Base-by-base conservation (phyloP, 2,113 vertebrate genomes). In the Parotia lawesii region DNA sequence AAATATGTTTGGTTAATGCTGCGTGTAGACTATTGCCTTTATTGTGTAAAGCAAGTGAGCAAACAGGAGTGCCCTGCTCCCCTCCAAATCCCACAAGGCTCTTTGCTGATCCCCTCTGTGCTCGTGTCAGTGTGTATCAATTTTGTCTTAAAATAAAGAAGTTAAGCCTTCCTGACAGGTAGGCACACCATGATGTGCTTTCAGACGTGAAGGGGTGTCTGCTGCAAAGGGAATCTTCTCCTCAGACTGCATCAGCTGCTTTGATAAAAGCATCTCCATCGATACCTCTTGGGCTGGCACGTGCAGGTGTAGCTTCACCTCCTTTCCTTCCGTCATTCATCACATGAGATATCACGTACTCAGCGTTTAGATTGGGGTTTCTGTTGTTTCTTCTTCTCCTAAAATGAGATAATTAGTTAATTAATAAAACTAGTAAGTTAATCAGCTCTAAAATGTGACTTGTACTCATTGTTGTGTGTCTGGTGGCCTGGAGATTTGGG, bases 381-480 rank as follows among this genome's bases (percentile, higher is more conserved):
- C 2, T 31, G 8, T 9, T 29, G 8, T 29, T 66, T 35, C 27
- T 85, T n/a, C 6, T 87, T 57, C 66, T 66, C 16, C 60, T 62
- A 6, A 82, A 83, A 71, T n/a, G 25, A 47, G 58, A 24, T 17
- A 4, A 31, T 74, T 60, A 38, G 15, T 35, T 21, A 28, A 22
- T 22, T 57, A 40, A 73, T 40, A 11, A 28, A 58, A n/a, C 4
- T 7, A 9, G 3, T 45, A 35, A 37, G 4, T 29, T 84, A n/a
- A n/a, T 48, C 40, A 47, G 38, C 44, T 58, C 25, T 69, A 38
- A 56, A 79, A 61, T 48, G 2, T 18, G 38, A 0, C 24, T 61
- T 61, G 3, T 38, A 2, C 5, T 31, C 6, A 3, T 44, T 0
- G 0, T 9, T 21, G 7, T 42, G 45, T 60, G 48, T 12, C 27